Conservation (phyloP, 2,888 invertebrate genomes). For the Ptychoptera albimana region DNA sequence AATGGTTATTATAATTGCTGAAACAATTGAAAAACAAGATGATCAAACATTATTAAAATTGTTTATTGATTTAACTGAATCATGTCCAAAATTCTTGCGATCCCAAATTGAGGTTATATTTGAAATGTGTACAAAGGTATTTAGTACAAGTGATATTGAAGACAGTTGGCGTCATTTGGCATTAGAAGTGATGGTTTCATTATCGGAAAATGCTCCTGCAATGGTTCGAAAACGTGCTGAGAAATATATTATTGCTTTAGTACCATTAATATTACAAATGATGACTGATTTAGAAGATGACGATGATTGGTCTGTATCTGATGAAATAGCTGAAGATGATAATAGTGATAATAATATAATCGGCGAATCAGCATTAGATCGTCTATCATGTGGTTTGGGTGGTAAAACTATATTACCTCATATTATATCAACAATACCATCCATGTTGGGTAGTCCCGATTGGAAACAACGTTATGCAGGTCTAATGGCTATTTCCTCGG, state of each 20-base stretch:
- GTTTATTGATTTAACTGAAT: slow-evolving; percentile 86
- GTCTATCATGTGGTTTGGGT: slow-evolving; percentile 93
- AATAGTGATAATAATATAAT: slow-evolving; percentile 89
- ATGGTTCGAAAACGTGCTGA: slow-evolving; percentile 88
- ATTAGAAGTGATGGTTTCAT: slow-evolving; percentile 68
- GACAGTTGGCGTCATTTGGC: slow-evolving; percentile 81
- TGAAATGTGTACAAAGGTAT: slow-evolving; percentile 72
- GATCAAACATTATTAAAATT: slow-evolving; percentile 87
- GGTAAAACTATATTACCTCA: slow-evolving; percentile 80
- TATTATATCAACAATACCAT: slow-evolving; percentile 70
- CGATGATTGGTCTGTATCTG: slow-evolving; percentile 71
- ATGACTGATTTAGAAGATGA: slow-evolving; percentile 93
- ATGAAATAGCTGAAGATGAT: slow-evolving; percentile 82
- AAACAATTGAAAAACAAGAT: slow-evolving; percentile 67
- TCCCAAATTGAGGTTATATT: slow-evolving; percentile 75
- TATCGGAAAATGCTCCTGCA: slow-evolving; percentile 85
- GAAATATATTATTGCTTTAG: slow-evolving; percentile 62
- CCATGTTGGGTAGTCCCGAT: slow-evolving; percentile 67
- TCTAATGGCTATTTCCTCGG: slow-evolving; percentile 94
- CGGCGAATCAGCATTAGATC: slow-evolving; percentile 91
- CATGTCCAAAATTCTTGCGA: slow-evolving; percentile 81
- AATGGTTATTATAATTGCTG: slow-evolving; percentile 54
- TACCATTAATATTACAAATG: slow-evolving; percentile 78
- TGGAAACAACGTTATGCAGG: slow-evolving; percentile 93
- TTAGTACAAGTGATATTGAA: slow-evolving; percentile 51